Conservation (phyloP, 2,797 vertebrate species). For the Halcyon leucocephala region DNA sequence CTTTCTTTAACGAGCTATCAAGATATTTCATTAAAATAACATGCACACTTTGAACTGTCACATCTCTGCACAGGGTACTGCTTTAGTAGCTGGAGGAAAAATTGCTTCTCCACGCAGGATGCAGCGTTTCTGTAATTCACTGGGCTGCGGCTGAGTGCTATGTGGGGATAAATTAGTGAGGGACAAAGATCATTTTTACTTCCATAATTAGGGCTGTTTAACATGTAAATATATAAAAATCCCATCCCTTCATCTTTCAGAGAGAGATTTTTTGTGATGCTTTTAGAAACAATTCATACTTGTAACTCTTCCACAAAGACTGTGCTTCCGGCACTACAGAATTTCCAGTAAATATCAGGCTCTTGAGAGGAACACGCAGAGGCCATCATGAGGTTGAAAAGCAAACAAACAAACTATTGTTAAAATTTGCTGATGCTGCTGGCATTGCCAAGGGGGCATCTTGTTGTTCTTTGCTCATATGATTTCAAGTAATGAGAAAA, state of each 20-base stretch:
- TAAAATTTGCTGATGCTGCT: slow-evolving; percentile 60
- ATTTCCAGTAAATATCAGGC: slow-evolving; percentile 32
- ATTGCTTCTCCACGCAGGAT: not conserved
- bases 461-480: slow-evolving; percentile 24
- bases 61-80: not conserved
- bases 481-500: slow-evolving; percentile 50
- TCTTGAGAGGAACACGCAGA: slow-evolving; percentile 39
- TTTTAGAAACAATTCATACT: not conserved
- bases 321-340: not conserved
- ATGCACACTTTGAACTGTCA: not conserved
- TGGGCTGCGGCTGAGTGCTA: not conserved
- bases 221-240: not conserved
- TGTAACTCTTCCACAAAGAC: not conserved
- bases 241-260: not conserved
- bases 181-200: not conserved
- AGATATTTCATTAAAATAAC: slow-evolving; percentile 30
- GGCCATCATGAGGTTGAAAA: slow-evolving; percentile 52
- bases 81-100: not conserved
- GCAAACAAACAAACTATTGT: slow-evolving; percentile 60
- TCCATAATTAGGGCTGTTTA: slow-evolving; percentile 20
- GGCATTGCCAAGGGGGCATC: slow-evolving; percentile 24
- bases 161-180: not conserved
- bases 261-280: not conserved
- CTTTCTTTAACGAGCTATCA: slow-evolving; percentile 8
- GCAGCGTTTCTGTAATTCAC: not conserved